A percentile compares a stretch with the other conserved stretches of the same genome.
These are phyloP conservation scores for Channa argus DNA, from an alignment of 2,113 vertebrate genomes.

Conservation along the genomic window DNA sequence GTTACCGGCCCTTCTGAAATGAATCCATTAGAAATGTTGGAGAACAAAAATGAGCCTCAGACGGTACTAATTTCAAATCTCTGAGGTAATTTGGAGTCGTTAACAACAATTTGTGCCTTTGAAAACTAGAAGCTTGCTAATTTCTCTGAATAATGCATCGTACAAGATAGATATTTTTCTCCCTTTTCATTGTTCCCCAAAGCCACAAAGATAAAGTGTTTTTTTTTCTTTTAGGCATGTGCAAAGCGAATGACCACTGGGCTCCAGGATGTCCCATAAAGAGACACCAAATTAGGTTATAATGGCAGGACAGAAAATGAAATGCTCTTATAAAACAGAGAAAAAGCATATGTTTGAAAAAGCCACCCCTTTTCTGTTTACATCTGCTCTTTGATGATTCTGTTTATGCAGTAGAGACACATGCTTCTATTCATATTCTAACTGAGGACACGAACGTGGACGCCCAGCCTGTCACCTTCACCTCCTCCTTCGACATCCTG, in stretches of 20 bases:
- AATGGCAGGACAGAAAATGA: conserved; percentile 19
- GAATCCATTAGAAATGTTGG: conserved; percentile 65
- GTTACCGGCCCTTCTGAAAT: conserved; percentile 54
- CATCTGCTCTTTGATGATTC: too few species aligned
- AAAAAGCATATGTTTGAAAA: not conserved
- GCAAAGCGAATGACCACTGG: conserved; percentile 22
- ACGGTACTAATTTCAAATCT: conserved; percentile 59
- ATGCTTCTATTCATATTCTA: too few species aligned
- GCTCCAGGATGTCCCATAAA: conserved; percentile 24
- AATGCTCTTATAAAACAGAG: conserved; percentile 25
- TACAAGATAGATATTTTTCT: conserved; percentile 42
- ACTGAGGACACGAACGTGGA: too few species aligned
- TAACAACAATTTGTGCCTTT: conserved; percentile 68
- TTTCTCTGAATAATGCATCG: conserved; percentile 59
- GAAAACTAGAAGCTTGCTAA: conserved; percentile 45
- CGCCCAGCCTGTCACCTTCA: too few species aligned
- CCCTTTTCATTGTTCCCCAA: conserved; percentile 15
- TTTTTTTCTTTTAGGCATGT: not conserved
- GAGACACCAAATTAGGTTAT: conserved; percentile 36
- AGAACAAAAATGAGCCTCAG: conserved; percentile 54
- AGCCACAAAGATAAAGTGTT: conserved; percentile 13
- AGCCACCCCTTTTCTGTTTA: not conserved
- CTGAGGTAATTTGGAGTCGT: conserved; percentile 60
- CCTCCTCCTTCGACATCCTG: too few species aligned
- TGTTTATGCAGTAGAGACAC: too few species aligned